Conservation (phyloP, 2,113 vertebrate genomes). For the Cynopterus brachyotis region DNA sequence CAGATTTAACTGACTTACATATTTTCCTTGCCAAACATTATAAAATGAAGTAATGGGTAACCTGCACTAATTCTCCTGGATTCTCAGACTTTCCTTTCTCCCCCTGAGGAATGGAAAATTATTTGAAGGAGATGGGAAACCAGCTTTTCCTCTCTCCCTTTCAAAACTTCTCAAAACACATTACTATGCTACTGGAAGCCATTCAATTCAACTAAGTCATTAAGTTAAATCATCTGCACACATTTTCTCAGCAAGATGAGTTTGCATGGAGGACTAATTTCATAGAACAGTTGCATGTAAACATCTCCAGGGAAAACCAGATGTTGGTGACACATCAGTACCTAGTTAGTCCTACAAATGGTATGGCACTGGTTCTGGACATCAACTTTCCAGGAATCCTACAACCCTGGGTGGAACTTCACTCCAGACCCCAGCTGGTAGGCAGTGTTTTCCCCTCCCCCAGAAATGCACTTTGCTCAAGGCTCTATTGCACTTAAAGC, state of each 20-base stretch:
- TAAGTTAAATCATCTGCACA: conserved; percentile 81
- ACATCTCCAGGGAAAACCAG: conserved; percentile 79
- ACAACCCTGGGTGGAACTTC: conserved; percentile 32
- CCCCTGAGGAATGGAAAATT: conserved; percentile 76
- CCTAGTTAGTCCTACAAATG: conserved; percentile 33
- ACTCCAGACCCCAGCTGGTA: conserved; percentile 52
- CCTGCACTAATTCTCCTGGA: conserved; percentile 49
- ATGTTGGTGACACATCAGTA: conserved; percentile 67
- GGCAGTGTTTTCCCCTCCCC: conserved; percentile 11
- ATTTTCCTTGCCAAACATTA: conserved; percentile 66
- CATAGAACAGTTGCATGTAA: conserved; percentile 77
- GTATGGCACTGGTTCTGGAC: conserved; percentile 45
- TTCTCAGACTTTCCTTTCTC: conserved; percentile 74
- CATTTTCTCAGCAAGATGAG: conserved; percentile 75
- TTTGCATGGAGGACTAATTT: conserved; percentile 67
- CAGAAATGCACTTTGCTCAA: not conserved
- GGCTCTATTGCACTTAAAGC: not conserved
- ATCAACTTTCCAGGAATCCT: conserved; percentile 75
- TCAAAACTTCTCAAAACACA: conserved; percentile 79
- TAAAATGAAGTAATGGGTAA: conserved; percentile 73
- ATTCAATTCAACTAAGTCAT: conserved; percentile 80
- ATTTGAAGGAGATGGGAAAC: conserved; percentile 76
- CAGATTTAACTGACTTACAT: conserved; percentile 57
- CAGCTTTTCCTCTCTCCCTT: conserved; percentile 70
- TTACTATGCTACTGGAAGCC: conserved; percentile 83